phyloP scores from a whole-genome alignment of 2,888 invertebrate genomes.

The Tanytarsus gracilentus region DNA sequence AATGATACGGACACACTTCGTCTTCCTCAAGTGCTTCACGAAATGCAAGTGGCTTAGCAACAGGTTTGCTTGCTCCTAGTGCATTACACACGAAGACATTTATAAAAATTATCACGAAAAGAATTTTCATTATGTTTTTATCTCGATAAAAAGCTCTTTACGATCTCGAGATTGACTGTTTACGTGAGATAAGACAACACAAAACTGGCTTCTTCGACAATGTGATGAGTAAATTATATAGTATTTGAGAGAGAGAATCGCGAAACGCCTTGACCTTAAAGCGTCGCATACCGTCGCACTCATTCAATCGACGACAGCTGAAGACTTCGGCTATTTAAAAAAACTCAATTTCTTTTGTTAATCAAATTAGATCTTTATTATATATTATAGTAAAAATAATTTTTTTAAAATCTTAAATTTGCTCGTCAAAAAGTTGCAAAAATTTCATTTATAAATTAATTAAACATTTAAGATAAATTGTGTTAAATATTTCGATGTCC shows the following conservation, averaged over 20 bases:
- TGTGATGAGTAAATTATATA: not conserved
- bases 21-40: not conserved
- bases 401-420: not conserved
- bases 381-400: not conserved
- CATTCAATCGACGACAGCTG: no score
- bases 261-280: no score
- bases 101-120: not conserved
- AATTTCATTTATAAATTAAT: not conserved
- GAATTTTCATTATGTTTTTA: not conserved
- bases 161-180: not conserved
- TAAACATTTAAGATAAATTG: not conserved
- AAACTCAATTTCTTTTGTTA: not conserved
- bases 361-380: not conserved
- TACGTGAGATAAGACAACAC: not conserved
- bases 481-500: not conserved
- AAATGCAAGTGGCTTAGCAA: no score
- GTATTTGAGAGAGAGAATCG: no score
- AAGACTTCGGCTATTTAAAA: no score
- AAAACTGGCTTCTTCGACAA: conserved; percentile 1
- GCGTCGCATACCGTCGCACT: no score
- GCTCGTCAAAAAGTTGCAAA: not conserved
- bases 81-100: not conserved
- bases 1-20: not conserved
- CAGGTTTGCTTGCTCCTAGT: no score
- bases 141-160: not conserved